Evolutionary conservation across 2,888 invertebrate species (phyloP), one percentile per base, ranked within the genome.

Genomic region (Rhogogaster chlorosoma): DNA sequence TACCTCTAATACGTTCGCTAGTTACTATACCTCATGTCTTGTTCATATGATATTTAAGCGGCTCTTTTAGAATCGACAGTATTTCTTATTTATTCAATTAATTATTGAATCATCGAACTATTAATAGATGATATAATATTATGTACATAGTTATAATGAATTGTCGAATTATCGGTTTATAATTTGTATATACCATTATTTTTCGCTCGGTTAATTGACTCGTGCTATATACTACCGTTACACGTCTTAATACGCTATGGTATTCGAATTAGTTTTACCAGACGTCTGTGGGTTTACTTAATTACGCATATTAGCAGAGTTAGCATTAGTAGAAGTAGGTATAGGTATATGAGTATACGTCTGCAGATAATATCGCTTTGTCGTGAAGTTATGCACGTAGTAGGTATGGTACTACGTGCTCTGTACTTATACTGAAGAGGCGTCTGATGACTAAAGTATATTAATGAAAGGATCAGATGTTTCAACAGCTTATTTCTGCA

Each of bases 41-140:
- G 87, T 88, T 88, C 88, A n/a, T 18, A 29, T 15, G 70, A 71
- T 71, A 90, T 90, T 90, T 61, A 22, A 26, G 12, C 26, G 26
- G 26, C 26, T 61, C 22, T 61, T 61, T 53, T 26, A 22, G 26
- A 61, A 26, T 26, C 22, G 4, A 26, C 61, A 4, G 0, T 61
- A 22, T 29, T 2, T 71, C 9, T 38, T 53, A 53, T 71, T 38
- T 53, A 53, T 71, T 12, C n/a, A 38, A 53, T 53, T n/a, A 53
- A 42, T 49, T 18, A 49, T 53, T n/a, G 1, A n/a, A 53, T 7
- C n/a, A 53, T n/a, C 53, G 7, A 53, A 45, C 45, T 0, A 53
- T 53, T 53, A n/a, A 53, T n/a, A n/a, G 18, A 53, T 49, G 1
- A 49, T 7, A n/a, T 53, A n/a, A 53, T 53, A 53, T 53, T n/a